These are phyloP conservation scores for Atherinosoma microstoma DNA, from an alignment of 2,797 vertebrate species.

Conservation along the genomic window DNA sequence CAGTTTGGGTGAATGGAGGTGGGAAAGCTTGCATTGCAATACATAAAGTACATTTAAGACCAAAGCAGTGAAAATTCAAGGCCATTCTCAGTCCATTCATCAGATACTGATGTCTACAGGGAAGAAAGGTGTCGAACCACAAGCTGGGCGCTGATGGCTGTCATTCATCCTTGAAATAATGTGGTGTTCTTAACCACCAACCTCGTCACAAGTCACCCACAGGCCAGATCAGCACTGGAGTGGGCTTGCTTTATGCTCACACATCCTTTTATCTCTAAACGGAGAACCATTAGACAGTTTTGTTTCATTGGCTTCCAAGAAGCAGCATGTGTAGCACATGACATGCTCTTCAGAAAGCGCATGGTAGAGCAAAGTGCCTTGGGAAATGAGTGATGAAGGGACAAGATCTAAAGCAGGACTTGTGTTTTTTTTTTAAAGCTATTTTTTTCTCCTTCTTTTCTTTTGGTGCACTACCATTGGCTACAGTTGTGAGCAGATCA, in stretches of 20 bases:
- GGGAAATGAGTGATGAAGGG: constrained; percentile 52
- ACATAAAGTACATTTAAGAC: constrained; percentile 78
- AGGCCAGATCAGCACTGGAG: constrained; percentile 44
- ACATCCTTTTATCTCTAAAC: constrained; percentile 58
- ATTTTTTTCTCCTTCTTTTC: constrained; percentile 50
- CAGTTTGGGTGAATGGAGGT: constrained; percentile 74
- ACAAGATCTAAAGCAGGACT: constrained; percentile 40
- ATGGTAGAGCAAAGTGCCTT: constrained; percentile 60
- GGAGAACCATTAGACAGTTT: constrained; percentile 59
- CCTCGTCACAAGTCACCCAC: constrained; percentile 60
- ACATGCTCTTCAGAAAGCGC: constrained; percentile 60
- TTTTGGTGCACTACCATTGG: constrained; percentile 66
- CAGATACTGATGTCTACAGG: constrained; percentile 82
- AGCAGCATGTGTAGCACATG: constrained; percentile 71
- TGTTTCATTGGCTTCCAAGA: constrained; percentile 69
- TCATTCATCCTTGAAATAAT: constrained; percentile 78
- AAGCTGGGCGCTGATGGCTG: constrained; percentile 71
- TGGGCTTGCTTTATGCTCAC: constrained; percentile 57
- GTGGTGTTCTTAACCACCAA: constrained; percentile 61
- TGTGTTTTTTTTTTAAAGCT: constrained; percentile 38
- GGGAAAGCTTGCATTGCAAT: constrained; percentile 77
- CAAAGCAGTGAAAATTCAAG: constrained; percentile 82
- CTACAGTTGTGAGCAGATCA: constrained; percentile 65
- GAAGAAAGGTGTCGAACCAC: constrained; percentile 75
- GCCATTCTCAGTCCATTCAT: constrained; percentile 83